phyloP scores from a whole-genome alignment of 1,140 invertebrate species.

The Coboldia fuscipes region DNA sequence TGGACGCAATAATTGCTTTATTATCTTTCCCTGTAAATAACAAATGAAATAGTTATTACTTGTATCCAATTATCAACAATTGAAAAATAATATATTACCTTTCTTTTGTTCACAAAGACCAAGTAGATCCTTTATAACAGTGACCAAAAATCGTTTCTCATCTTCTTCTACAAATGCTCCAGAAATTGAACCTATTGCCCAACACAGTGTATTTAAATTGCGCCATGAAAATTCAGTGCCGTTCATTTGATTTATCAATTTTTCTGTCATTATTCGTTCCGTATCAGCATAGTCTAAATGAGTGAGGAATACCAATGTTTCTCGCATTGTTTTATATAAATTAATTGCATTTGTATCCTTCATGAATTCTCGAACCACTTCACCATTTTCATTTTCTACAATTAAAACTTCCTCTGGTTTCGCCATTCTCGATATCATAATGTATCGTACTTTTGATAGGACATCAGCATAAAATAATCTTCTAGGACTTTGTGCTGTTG shows the following conservation, averaged over 20 bases:
- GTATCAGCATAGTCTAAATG: slow-evolving; percentile 97
- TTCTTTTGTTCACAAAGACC: slow-evolving; percentile 98
- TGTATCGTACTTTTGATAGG: slow-evolving; percentile 79
- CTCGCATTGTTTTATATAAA: slow-evolving; percentile 99
- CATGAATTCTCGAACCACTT: slow-evolving; percentile 98
- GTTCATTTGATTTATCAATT: slow-evolving; percentile 97
- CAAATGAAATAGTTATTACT: not conserved
- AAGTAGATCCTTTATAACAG: slow-evolving; percentile 96
- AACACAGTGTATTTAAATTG: slow-evolving; percentile 97
- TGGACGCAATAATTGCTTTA: slow-evolving; percentile 98
- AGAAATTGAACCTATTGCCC: slow-evolving; percentile 99
- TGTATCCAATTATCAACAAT: not conserved
- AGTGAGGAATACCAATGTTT: slow-evolving; percentile 95
- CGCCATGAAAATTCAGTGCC: slow-evolving; percentile 99
- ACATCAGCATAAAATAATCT: slow-evolving; percentile 58
- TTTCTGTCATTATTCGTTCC: slow-evolving; percentile 97
- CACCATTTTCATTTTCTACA: slow-evolving; percentile 99
- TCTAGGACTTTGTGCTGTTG: slow-evolving; percentile 22
- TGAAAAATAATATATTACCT: slow-evolving; percentile 16
- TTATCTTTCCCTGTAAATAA: slow-evolving; percentile 71
- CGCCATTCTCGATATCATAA: slow-evolving; percentile 99
- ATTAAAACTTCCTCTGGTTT: slow-evolving; percentile 99
- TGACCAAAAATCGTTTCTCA: slow-evolving; percentile 96
- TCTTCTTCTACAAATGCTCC: slow-evolving; percentile 82
- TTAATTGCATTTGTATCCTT: slow-evolving; percentile 99